phyloP scores from a whole-genome alignment of 2,113 vertebrate species.

The Apteryx owenii region DNA sequence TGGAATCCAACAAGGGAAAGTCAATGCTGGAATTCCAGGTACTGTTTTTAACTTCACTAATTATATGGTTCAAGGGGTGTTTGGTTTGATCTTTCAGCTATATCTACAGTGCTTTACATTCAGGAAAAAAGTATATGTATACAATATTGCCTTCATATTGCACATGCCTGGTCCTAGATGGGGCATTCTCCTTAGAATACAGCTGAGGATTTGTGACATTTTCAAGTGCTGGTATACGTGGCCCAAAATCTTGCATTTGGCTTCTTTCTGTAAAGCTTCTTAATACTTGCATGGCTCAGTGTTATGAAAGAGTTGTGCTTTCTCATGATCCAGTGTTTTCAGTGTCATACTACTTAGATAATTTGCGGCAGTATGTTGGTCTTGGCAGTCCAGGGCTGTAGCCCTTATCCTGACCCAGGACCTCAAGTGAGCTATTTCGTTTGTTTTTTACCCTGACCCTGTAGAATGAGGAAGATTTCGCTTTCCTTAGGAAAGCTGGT shows the following conservation, averaged over 20 bases:
- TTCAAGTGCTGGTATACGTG: not conserved
- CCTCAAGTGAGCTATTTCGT: fast-evolving
- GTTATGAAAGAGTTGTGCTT: fast-evolving
- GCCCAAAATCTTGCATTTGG: not conserved
- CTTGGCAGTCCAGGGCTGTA: not conserved
- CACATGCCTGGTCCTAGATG: not conserved
- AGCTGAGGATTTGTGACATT: not conserved
- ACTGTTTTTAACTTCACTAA: not conserved
- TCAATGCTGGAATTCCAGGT: slow-evolving; percentile 99
- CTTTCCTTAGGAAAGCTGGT: not conserved
- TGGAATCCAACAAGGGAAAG: slow-evolving; percentile 98
- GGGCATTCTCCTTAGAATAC: not conserved
- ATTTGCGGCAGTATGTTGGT: not conserved
- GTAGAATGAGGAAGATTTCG: not conserved
- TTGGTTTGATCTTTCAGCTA: not conserved
- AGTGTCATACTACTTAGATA: fast-evolving
- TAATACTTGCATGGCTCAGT: not conserved
- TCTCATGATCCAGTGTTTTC: no score
- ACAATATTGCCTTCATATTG: not conserved
- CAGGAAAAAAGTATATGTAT: no score
- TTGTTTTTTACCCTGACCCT: not conserved
- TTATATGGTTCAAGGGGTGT: not conserved
- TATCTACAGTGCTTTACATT: fast-evolving
- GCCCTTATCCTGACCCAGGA: no score
- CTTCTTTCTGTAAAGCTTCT: no score